These are phyloP conservation scores for Protobothrops mucrosquamatus DNA, from an alignment of 2,113 vertebrate genomes.

Conservation along the genomic window DNA sequence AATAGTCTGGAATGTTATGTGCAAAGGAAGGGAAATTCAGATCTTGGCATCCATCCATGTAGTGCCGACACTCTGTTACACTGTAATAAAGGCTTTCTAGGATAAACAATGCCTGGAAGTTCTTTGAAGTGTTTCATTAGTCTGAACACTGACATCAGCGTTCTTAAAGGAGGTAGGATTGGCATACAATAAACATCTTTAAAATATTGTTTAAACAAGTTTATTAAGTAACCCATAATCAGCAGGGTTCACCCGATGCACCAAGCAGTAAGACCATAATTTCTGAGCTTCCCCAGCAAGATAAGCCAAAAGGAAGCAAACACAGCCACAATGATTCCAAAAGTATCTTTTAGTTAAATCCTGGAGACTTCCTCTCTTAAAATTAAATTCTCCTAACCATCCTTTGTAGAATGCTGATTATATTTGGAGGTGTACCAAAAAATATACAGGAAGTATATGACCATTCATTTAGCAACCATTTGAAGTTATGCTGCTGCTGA, in stretches of 20 bases:
- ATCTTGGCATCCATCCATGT: no score
- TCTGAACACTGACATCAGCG: no score
- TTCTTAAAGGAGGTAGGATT: neutral
- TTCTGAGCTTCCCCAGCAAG: neutral
- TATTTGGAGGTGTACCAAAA: neutral
- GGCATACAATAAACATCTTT: neutral
- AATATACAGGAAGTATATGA: neutral
- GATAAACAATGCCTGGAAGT: no score
- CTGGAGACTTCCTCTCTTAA: neutral
- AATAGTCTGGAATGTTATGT: no score
- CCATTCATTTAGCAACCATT: neutral
- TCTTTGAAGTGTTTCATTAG: no score
- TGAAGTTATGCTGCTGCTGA: neutral
- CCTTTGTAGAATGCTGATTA: neutral
- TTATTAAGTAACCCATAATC: neutral
- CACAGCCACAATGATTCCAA: neutral
- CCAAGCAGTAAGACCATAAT: neutral
- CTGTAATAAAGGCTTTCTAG: no score
- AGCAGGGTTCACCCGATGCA: neutral
- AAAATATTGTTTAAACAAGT: neutral
- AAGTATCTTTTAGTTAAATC: neutral
- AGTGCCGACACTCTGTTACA: no score
- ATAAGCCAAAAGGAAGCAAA: neutral
- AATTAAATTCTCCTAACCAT: neutral
- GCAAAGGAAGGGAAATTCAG: no score